Conservation (phyloP, 2,113 vertebrate genomes). For the Antigone vipio region DNA sequence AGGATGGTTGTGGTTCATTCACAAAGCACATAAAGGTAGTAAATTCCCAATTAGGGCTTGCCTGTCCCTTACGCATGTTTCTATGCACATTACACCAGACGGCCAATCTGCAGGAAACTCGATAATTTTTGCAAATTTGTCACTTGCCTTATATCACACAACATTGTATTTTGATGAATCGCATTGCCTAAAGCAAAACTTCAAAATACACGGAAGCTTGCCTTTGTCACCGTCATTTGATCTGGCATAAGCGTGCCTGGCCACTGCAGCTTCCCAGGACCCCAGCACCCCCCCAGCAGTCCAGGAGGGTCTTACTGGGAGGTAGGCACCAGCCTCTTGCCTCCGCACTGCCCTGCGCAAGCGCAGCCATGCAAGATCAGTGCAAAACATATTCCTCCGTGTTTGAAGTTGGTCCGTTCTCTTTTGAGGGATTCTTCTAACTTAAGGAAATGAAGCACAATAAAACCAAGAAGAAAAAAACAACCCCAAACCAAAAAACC, state of each 20-base stretch:
- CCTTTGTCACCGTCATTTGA: not conserved
- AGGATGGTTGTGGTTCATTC: not conserved
- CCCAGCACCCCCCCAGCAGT: not conserved
- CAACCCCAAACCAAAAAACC: not conserved
- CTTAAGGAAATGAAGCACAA: not conserved
- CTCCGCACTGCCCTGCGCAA: not conserved
- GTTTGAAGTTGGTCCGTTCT: not conserved
- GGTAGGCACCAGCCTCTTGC: not conserved
- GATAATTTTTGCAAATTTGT: not conserved
- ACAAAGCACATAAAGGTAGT: not conserved
- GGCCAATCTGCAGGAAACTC: not conserved
- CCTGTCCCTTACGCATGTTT: not conserved
- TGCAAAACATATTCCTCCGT: not conserved
- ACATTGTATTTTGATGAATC: rapidly evolving
- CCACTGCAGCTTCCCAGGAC: not conserved
- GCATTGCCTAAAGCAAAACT: not conserved
- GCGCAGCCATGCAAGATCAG: rapidly evolving
- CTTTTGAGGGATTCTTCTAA: not conserved
- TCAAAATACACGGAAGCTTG: not conserved
- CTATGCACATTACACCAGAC: not conserved
- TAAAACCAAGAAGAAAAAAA: not conserved
- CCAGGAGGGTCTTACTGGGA: not conserved
- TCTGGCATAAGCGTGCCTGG: not conserved
- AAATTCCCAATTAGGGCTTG: not conserved
- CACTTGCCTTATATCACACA: not conserved